A percentile compares a stretch with the other conserved stretches of the same genome.
Evolutionary conservation across 2,888 invertebrate genomes (phyloP).

Genomic region (Charanyca ferruginea): DNA sequence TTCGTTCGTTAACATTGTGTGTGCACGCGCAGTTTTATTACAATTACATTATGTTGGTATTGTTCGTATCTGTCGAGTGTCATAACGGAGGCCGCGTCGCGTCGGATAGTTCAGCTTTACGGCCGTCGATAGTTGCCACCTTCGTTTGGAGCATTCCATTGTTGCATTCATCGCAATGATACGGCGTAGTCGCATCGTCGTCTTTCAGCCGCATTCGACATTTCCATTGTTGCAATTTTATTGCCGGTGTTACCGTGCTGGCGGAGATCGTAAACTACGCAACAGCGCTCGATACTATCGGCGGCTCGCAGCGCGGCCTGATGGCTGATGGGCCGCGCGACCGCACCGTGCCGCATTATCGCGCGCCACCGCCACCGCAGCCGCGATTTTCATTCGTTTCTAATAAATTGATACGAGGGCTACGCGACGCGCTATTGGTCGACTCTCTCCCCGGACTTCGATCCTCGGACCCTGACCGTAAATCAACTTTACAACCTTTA

Average conservation of each 20-base stretch:
- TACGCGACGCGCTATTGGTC: constrained; percentile 84
- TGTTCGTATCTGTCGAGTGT: constrained; percentile 64
- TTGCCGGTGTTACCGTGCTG: constrained; percentile 89
- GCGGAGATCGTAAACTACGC: constrained; percentile 88
- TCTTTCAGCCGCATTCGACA: constrained; percentile 88
- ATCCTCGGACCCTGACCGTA: constrained; percentile 87
- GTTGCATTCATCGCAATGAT: constrained; percentile 89
- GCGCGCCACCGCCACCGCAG: constrained; percentile 87
- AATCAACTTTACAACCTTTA: constrained; percentile 91
- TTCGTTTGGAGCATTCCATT: constrained; percentile 88
- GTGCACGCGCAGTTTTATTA: constrained; percentile 60
- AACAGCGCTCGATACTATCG: constrained; percentile 87
- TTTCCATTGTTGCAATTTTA: constrained; percentile 90
- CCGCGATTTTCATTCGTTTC: constrained; percentile 89
- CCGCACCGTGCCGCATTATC: constrained; percentile 86
- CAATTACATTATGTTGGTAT: constrained; percentile 64
- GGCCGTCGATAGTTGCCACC: constrained; percentile 87
- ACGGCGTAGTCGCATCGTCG: constrained; percentile 84
- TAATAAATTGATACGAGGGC: constrained; percentile 89
- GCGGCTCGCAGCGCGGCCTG: constrained; percentile 39
- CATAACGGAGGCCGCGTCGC: constrained; percentile 64
- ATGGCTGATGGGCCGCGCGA: constrained; percentile 83
- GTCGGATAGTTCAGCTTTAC: constrained; percentile 81
- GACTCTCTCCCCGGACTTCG: constrained; percentile 85
- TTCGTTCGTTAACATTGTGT: constrained; percentile 65